These are phyloP conservation scores for Plebejus argus DNA, from an alignment of 2,888 invertebrate genomes.

Conservation along the genomic window DNA sequence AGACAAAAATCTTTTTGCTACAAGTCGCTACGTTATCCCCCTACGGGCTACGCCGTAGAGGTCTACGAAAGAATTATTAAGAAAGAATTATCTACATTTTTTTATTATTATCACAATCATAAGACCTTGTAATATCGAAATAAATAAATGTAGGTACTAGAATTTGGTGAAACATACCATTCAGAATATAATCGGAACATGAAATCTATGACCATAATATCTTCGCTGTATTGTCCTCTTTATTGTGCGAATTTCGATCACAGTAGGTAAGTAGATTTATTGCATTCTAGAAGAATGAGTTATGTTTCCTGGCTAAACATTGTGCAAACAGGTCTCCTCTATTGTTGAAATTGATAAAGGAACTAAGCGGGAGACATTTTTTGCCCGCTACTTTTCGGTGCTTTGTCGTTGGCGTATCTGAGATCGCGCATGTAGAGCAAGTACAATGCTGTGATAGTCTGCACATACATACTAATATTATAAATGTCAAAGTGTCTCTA, in stretches of 20 bases:
- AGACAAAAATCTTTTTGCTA: no score
- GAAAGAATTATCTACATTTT: no score
- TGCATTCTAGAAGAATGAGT: neutral
- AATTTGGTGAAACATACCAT: neutral
- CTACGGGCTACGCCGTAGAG: neutral
- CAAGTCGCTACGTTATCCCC: neutral
- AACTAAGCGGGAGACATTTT: neutral
- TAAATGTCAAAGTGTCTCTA: neutral
- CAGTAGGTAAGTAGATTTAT: neutral
- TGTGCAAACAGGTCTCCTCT: neutral
- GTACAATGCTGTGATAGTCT: neutral
- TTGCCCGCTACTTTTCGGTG: neutral
- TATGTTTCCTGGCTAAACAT: neutral
- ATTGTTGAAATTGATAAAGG: slow-evolving; percentile 19
- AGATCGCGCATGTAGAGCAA: neutral
- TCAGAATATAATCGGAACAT: neutral
- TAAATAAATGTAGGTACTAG: no score
- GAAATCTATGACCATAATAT: neutral
- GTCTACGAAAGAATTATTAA: neutral
- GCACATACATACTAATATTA: no score
- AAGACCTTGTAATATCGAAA: no score
- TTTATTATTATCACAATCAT: no score
- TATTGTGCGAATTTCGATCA: neutral
- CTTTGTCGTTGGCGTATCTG: neutral
- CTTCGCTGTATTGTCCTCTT: neutral